These are phyloP conservation scores for Noctua janthina DNA, from an alignment of 2,888 invertebrate genomes.

Conservation along the genomic window DNA sequence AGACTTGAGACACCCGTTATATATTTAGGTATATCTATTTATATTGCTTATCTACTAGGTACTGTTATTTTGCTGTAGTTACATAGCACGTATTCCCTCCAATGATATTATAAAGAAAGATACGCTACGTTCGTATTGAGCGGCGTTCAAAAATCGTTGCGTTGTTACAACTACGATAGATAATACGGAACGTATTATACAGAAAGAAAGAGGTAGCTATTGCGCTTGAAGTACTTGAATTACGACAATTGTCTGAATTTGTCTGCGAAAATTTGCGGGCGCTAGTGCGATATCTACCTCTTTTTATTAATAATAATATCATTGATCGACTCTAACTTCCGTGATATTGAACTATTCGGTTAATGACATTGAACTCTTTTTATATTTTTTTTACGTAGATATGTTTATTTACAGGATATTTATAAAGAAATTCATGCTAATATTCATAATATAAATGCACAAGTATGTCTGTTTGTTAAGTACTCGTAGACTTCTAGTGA, in stretches of 20 bases:
- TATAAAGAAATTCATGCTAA: background rate
- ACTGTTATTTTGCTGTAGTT: background rate
- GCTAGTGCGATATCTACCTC: no score
- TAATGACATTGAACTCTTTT: constrained; percentile 30
- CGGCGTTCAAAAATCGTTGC: no score
- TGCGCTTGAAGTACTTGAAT: no score
- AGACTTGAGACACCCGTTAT: background rate
- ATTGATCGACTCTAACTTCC: background rate
- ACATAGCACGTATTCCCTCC: background rate
- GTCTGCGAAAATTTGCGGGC: no score
- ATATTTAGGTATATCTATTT: background rate
- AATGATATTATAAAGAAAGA: no score
- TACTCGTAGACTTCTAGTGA: background rate
- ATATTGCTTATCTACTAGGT: background rate
- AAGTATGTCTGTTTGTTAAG: background rate
- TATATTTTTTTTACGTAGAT: background rate
- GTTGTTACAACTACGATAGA: no score
- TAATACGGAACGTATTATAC: no score
- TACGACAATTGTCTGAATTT: no score
- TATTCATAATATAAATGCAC: background rate
- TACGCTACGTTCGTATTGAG: no score
- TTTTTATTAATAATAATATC: no score
- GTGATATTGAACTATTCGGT: constrained; percentile 19
- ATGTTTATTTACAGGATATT: constrained; percentile 6
- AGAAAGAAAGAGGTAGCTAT: no score